Base-by-base conservation (phyloP, 2,888 invertebrate species). In the Drosophila anomalipes region DNA sequence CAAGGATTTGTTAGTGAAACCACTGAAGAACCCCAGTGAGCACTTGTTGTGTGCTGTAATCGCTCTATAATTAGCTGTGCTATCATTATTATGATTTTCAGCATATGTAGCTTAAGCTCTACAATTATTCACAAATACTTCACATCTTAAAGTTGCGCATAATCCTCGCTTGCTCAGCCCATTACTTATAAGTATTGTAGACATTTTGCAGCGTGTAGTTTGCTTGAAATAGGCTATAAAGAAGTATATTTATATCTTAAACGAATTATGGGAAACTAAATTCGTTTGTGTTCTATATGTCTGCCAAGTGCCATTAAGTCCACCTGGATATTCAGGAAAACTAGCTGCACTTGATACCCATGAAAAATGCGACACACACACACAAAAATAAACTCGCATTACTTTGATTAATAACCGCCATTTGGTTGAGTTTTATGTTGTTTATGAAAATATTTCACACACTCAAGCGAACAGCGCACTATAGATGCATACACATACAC, bases 391-490 rank as follows among this genome's bases (percentile, higher is more conserved):
- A 82, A 65, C 82, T 73, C 78, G 82, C 85, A 91, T 91, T 89
- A 90, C 85, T 91, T 89, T 88, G 88, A 88, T 88, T 90, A 88
- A 88, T 88, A 88, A 83, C 89, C 79, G 90, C 88, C 90, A 88
- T 88, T 88, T 84, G 87, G 83, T 74, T 79, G 87, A 87, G 89
- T 87, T 87, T 87, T 87, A 87, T 87, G 86, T 89, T 87, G 89
- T 83, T 87, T 87, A 87, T 87, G 89, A 89, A 87, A 89, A 87
- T 87, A 87, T 82, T 86, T 89, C 86, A 83, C 83, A 82, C 73
- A 79, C 77, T 74, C 70, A 66, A 79, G 72, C 69, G 58, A 69
- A 53, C 57, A 66, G 37, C 56, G 59, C 22, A 59, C 53, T 28
- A 12, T 54, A 39, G 44, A 57, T 19, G 41, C 47, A 37, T 39